These are phyloP conservation scores for Sarcophaga variegata DNA, from an alignment of 2,888 invertebrate genomes.

Conservation along the genomic window DNA sequence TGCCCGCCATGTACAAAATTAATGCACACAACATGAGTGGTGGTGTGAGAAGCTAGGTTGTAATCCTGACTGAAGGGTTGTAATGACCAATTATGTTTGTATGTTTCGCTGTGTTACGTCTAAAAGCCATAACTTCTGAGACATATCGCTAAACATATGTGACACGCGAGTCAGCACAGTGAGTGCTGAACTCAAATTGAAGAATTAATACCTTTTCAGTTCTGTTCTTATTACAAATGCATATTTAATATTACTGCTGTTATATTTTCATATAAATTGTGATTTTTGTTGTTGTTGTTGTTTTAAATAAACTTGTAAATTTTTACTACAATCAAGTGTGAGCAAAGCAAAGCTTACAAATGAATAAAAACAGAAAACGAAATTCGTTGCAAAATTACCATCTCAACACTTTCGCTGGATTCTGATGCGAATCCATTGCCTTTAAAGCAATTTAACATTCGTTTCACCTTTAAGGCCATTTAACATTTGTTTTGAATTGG, in stretches of 20 bases:
- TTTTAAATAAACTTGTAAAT: conserved; percentile 40
- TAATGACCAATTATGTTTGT: too few relatives aligned
- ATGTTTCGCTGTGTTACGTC: too few relatives aligned
- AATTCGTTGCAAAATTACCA: not conserved
- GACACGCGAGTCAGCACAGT: too few relatives aligned
- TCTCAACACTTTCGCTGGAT: not conserved
- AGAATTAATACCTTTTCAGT: too few relatives aligned
- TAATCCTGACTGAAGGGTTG: too few relatives aligned
- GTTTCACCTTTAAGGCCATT: conserved; percentile 14
- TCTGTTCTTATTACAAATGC: too few relatives aligned
- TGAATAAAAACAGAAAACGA: not conserved
- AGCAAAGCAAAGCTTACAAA: not conserved
- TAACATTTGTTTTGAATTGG: conserved; percentile 13
- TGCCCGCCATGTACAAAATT: too few relatives aligned
- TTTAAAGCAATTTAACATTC: conserved; percentile 25
- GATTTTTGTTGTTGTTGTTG: conserved; percentile 16
- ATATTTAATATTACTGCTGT: not conserved
- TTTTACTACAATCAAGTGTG: conserved; percentile 52
- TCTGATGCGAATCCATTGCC: not conserved
- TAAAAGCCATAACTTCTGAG: too few relatives aligned
- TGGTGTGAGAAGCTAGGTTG: too few relatives aligned
- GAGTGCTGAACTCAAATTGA: too few relatives aligned
- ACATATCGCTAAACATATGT: too few relatives aligned
- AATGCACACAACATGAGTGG: too few relatives aligned
- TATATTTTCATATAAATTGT: not conserved